Evolutionary conservation across 2,113 vertebrate species (phyloP), one percentile per base, ranked within the genome.

Genomic region (Odocoileus virginianus): DNA sequence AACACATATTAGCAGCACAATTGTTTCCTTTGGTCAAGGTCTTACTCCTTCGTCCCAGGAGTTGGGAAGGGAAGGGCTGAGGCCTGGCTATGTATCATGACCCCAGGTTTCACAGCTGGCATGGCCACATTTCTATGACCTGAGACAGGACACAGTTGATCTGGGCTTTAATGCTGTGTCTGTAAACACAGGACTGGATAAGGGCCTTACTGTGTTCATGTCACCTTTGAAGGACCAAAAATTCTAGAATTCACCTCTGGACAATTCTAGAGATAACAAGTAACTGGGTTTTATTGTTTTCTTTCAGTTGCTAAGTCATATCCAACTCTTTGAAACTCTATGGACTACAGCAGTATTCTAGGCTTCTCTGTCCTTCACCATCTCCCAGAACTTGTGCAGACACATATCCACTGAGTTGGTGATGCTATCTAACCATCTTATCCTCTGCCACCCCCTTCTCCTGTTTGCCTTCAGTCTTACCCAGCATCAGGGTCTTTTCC

Each of bases 41-140:
- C 57, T 67, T 50, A 45, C 23, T 19, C 28, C 60, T 14, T 84
- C 2, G 0, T n/a, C 25, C 19, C 60, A 33, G 52, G 43, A 10
- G 21, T 17, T 13, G 79, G 25, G 33, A 61, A 47, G 47, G 28
- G 14, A 12, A 12, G 11, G 89, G 2, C 16, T 19, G 13, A 1
- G 0, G 16, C 21, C 15, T 23, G 21, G 50, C 3, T 4, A 2
- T 14, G 5, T n/a, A 2, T 17, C 50, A 17, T 0, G 1, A 6
- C n/a, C 40, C 60, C 11, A 0, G 21, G 8, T 45, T 78, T n/a
- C 28, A n/a, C 36, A 91, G 81, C 36, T 74, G 85, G 28, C 45
- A 0, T 0, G 1, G 25, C 1, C 12, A 2, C 52, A 47, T 33
- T n/a, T 60, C 43, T n/a, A 11, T 7, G 9, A 2, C 23, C 0